phyloP scores from a whole-genome alignment of 2,797 vertebrate species.

The Adelosebastes latens region DNA sequence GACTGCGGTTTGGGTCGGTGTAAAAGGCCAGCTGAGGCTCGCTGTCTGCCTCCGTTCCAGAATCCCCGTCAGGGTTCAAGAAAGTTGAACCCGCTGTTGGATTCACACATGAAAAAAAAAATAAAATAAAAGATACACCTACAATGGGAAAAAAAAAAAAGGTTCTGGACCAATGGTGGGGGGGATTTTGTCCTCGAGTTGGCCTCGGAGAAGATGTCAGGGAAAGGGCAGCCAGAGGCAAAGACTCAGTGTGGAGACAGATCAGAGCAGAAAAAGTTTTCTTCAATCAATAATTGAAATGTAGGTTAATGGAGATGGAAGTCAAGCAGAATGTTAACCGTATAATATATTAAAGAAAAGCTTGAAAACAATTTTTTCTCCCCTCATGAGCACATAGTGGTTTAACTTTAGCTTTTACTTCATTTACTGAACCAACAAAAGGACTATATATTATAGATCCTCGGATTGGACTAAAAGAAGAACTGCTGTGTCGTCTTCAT shows the following conservation, averaged over 20 bases:
- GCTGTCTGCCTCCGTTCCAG: conserved; percentile 95
- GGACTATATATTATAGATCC: neutral
- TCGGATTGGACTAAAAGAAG: neutral
- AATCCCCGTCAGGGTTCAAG: conserved; percentile 97
- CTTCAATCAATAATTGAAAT: conserved; percentile 17
- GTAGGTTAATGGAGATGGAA: conserved; percentile 6
- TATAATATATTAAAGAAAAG: neutral
- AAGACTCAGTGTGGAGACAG: neutral
- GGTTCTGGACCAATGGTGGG: neutral
- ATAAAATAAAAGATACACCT: conserved; percentile 28
- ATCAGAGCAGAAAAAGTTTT: neutral
- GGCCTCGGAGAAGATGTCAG: neutral
- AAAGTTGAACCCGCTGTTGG: conserved; percentile 95
- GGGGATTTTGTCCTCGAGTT: neutral
- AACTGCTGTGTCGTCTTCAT: neutral
- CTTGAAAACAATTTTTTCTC: neutral
- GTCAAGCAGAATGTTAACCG: neutral
- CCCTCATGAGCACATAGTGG: neutral
- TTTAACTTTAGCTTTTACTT: neutral
- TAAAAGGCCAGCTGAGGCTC: conserved; percentile 99
- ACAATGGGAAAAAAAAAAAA: conserved; percentile 10
- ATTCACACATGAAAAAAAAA: conserved; percentile 76
- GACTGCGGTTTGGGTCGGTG: conserved; percentile 96
- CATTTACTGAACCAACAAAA: neutral
- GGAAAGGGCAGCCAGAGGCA: neutral